Conservation (phyloP, 2,888 invertebrate species). For the Limnephilus rhombicus region DNA sequence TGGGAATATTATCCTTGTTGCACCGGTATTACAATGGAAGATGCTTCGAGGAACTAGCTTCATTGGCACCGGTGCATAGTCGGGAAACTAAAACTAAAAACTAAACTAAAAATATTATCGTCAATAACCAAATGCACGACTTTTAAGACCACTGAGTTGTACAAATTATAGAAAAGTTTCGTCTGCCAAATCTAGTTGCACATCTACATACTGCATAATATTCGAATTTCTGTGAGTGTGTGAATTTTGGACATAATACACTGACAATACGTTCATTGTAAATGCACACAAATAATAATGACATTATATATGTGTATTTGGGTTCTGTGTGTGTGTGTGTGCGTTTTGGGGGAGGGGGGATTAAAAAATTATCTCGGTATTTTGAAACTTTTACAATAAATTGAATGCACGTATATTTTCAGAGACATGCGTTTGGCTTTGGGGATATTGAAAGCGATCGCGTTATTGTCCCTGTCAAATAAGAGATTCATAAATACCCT, state of each 20-base stretch:
- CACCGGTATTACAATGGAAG: too few species aligned
- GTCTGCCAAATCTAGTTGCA: too few species aligned
- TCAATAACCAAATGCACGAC: neutral
- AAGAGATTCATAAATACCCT: neutral
- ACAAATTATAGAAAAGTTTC: too few species aligned
- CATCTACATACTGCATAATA: too few species aligned
- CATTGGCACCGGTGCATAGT: too few species aligned
- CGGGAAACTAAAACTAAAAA: too few species aligned
- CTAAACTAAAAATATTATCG: too few species aligned
- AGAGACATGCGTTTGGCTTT: slow-evolving; percentile 11
- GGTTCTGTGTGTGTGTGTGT: neutral
- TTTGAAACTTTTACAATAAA: slow-evolving; percentile 60
- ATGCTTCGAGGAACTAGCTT: too few species aligned
- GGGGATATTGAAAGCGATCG: neutral
- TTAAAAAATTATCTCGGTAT: slow-evolving; percentile 57
- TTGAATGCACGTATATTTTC: slow-evolving; percentile 37
- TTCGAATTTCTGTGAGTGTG: neutral
- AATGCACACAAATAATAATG: neutral
- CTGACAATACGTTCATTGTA: neutral
- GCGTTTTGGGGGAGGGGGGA: slow-evolving; percentile 48
- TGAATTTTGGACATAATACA: neutral
- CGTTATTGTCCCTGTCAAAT: neutral
- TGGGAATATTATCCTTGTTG: too few species aligned
- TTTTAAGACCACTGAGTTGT: neutral
- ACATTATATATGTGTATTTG: neutral